Percentiles rank a stretch among this genome's conserved stretches.
Evolutionary conservation across 2,888 invertebrate species (phyloP).

Genomic region (Nebria salina): DNA sequence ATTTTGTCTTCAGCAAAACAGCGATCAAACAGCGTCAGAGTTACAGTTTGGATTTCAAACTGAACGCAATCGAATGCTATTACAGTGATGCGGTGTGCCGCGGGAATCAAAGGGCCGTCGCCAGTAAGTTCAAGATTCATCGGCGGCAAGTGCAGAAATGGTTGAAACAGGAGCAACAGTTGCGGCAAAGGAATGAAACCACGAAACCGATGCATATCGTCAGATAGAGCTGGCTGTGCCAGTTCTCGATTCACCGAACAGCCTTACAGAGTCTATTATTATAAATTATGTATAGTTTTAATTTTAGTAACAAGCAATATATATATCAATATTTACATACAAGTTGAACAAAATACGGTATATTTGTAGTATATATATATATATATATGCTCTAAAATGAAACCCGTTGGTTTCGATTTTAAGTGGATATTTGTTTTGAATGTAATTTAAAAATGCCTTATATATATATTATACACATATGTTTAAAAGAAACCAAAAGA

Average conservation of each 20-base stretch:
- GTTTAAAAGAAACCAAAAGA: constrained; percentile 30
- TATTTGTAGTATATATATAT: too few relatives aligned
- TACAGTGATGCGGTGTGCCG: constrained; percentile 65
- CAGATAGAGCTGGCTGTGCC: constrained; percentile 51
- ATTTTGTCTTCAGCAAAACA: constrained; percentile 40
- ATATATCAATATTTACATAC: constrained; percentile 28
- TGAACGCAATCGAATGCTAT: constrained; percentile 67
- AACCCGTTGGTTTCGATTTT: too few relatives aligned
- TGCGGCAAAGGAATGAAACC: constrained; percentile 57
- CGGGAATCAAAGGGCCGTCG: constrained; percentile 63
- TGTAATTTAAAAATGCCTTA: constrained; percentile 41
- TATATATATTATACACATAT: constrained; percentile 13
- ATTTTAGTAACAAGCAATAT: constrained; percentile 35
- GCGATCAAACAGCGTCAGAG: constrained; percentile 59
- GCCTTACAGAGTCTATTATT: constrained; percentile 46
- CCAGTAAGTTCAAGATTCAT: constrained; percentile 63
- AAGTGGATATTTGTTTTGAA: constrained; percentile 10
- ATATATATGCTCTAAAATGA: too few relatives aligned
- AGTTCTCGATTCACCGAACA: constrained; percentile 11
- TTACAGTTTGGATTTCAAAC: constrained; percentile 67
- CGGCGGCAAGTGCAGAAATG: constrained; percentile 67
- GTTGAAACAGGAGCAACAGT: constrained; percentile 66
- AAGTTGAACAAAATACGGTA: neutral
- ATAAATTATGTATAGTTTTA: constrained; percentile 33
- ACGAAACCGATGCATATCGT: constrained; percentile 57